Evolutionary conservation across 2,113 vertebrate genomes (phyloP).

Genomic region (Thunnus maccoyii): DNA sequence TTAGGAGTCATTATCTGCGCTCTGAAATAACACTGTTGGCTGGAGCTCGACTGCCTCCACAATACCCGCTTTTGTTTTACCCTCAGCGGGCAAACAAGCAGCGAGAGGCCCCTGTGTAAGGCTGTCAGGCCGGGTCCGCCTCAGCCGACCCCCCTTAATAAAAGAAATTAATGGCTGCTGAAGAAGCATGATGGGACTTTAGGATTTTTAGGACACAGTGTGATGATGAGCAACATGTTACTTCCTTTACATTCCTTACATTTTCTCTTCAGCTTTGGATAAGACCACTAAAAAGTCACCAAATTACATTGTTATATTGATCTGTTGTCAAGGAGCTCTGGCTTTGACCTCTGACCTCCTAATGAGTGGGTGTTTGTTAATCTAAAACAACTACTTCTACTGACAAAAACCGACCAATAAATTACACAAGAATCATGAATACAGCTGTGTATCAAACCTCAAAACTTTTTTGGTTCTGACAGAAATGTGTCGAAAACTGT

Average conservation of each 20-base stretch:
- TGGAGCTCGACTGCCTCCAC: constrained; percentile 33
- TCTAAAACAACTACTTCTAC: background rate
- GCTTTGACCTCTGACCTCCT: constrained; percentile 35
- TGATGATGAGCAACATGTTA: too few species aligned
- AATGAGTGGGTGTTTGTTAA: background rate
- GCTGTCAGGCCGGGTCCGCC: background rate
- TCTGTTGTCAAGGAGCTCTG: background rate
- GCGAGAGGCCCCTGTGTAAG: constrained; percentile 41
- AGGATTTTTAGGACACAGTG: too few species aligned
- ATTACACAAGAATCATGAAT: too few species aligned
- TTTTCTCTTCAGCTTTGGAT: too few species aligned
- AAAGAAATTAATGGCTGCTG: background rate
- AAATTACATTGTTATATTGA: background rate
- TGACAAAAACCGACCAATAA: too few species aligned
- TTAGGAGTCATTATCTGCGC: constrained; percentile 39
- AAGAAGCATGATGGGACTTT: background rate
- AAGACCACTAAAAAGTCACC: too few species aligned
- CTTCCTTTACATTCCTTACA: too few species aligned
- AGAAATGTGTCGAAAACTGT: too few species aligned
- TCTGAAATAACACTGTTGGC: constrained; percentile 51
- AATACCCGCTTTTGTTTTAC: constrained; percentile 64
- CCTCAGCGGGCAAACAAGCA: constrained; percentile 33
- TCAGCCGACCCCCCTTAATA: background rate
- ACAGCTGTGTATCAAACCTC: too few species aligned
- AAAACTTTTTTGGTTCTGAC: too few species aligned